Evolutionary conservation across 1,140 invertebrate species (phyloP), one percentile per base, ranked within the genome.

Genomic region (Drosophila eugracilis): DNA sequence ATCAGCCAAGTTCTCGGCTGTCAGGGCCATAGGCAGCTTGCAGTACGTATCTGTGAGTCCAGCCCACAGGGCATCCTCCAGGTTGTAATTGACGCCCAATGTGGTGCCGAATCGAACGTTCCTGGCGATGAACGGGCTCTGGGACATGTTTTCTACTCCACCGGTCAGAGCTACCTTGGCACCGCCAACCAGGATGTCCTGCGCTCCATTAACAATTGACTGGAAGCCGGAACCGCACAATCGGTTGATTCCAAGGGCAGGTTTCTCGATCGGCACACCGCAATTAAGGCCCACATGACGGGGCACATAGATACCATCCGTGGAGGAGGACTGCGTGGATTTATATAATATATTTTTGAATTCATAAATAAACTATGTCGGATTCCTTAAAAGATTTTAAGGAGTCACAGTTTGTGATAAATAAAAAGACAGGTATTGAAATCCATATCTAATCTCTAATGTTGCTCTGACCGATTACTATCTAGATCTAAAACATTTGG

Each of bases 221-320:
- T 99, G 98, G 92, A 99, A 99, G 4, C 98, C 98, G 45, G 98
- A 99, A 15, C 98, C 98, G 93, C 98, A 98, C 14, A 98, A 92
- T 73, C 97, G 93, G 92, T 99, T 99, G 3, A 99, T 94, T 28
- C 94, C 95, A 1, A 97, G 92, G 2, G 97, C 97, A 36, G 97
- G 97, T 54, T 93, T 95, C 22, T 96, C 95, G 44, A 96, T 91
- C 12, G 97, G 97, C 48, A 99, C 95, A 34, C 97, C 98, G 88
- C 94, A 94, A 74, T 95, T 94, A 4, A 99, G 93, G 0, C 95
- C 93, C 48, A 96, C 95, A 92, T 99, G 98, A 9, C 99, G 94
- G 1, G 98, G 94, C 54, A 98, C 92, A 90, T 97, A 99, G 41
- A 95, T 94, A 15, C 97, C 97, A 94, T 99, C 98, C 1, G 94